Evolutionary conservation across 2,888 invertebrate genomes (phyloP), one percentile per base, ranked within the genome.

Genomic region (Eretmocerus hayati): DNA sequence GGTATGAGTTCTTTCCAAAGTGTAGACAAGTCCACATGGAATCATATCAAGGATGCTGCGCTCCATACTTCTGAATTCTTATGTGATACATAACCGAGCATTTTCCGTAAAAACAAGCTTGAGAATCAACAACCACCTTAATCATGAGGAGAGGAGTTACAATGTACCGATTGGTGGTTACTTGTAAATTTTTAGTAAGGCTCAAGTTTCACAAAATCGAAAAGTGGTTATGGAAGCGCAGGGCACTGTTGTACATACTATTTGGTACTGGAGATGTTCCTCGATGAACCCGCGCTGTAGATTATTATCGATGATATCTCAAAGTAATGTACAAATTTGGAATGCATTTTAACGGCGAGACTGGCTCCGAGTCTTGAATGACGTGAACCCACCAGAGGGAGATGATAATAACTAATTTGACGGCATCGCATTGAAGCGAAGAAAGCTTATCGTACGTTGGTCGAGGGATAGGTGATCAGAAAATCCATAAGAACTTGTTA

Each of bases 301-400:
- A 23, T 35, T 13, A 22, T 9, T 42, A 15, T 26, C 32, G n/a
- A 42, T 35, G 16, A 26, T 46, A 46, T 22, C 23, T n/a, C 26
- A 35, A 16, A 42, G 26, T 39, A 18, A 38, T 22, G 32, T 37
- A 39, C 4, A 26, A 26, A n/a, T n/a, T n/a, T n/a, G n/a, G 47
- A 46, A 46, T 50, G 55, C 50, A 54, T 53, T 36, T 46, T 41
- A 53, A 58, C 55, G 54, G 46, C 56, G 53, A 50, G 56, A 53
- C 57, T 52, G 38, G 31, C n/a, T 9, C 47, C 42, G 38, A 45
- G 57, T 54, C 57, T 56, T 55, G 41, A 20, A 50, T 58, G 57
- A 61, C 57, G 33, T 33, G 26, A 26, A 57, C 57, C 56, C 56
- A 54, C 40, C 36, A 52, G 46, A 45, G 21, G 36, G 53, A 52